Conservation (phyloP, 2,113 vertebrate genomes). For the Carassius gibelio region DNA sequence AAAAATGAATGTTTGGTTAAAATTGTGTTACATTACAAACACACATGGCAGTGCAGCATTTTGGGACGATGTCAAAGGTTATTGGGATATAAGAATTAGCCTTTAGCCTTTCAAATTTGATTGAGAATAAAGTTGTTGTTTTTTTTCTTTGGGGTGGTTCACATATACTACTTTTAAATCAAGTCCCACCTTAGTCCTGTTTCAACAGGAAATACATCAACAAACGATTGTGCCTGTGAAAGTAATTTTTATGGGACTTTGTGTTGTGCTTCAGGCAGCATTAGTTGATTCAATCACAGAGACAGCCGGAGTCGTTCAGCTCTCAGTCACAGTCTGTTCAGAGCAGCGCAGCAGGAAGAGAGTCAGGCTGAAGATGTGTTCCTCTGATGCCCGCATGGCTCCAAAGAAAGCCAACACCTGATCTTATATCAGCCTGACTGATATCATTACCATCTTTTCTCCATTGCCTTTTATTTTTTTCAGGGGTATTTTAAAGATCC, state of each 20-base stretch:
- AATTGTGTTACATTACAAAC: background rate
- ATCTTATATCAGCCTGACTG: conserved; percentile 21
- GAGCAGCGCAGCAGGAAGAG: background rate
- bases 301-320: background rate
- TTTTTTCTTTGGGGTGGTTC: background rate
- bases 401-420: conserved; percentile 3
- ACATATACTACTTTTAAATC: too few relatives aligned
- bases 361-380: conserved; percentile 2
- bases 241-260: background rate
- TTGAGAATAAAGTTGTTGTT: too few relatives aligned
- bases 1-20: background rate
- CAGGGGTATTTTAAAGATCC: background rate
- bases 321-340: background rate
- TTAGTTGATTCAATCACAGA: background rate
- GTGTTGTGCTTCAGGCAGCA: background rate
- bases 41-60: background rate
- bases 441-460: conserved; percentile 10
- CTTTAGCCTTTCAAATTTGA: background rate
- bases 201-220: too few relatives aligned
- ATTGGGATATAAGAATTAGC: too few relatives aligned
- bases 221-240: background rate
- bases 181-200: too few relatives aligned
- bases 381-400: background rate
- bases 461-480: conserved; percentile 4
- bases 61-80: background rate